A percentile compares a stretch with the other conserved stretches of the same genome.
phyloP scores from a whole-genome alignment of 2,888 invertebrate genomes.

The Diplolepis rosae region DNA sequence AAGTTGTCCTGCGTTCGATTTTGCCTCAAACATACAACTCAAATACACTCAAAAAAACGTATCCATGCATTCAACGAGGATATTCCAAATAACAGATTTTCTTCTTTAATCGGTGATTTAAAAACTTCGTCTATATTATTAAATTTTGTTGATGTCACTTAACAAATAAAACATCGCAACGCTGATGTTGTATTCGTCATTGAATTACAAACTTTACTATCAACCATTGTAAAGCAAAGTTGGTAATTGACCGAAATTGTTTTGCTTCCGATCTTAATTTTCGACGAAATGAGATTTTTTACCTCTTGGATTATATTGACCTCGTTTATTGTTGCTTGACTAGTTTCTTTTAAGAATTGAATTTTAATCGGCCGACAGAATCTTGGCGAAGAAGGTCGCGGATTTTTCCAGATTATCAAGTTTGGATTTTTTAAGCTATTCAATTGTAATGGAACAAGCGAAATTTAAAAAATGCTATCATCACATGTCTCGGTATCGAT shows the following conservation, averaged over 20 bases:
- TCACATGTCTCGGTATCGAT: slow-evolving; percentile 22
- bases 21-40: too few relatives aligned
- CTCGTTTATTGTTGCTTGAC: background rate
- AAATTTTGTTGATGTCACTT: too few relatives aligned
- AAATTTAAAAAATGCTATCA: slow-evolving; percentile 21
- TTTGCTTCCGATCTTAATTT: background rate
- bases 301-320: background rate
- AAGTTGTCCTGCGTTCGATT: too few relatives aligned
- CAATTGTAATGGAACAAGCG: slow-evolving; percentile 40
- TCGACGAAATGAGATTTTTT: background rate
- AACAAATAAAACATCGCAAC: too few relatives aligned
- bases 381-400: slow-evolving; percentile 12
- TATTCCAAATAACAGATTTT: too few relatives aligned
- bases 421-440: too few relatives aligned
- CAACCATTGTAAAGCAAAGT: slow-evolving; percentile 18
- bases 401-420: slow-evolving; percentile 27
- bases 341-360: background rate
- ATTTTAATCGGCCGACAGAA: slow-evolving; percentile 21
- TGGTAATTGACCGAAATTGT: background rate
- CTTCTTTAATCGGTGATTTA: too few relatives aligned
- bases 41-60: too few relatives aligned
- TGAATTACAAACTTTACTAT: slow-evolving; percentile 9
- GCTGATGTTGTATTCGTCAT: slow-evolving; percentile 12
- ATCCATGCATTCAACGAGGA: too few relatives aligned
- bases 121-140: too few relatives aligned